Percentiles rank a stretch among this genome's conserved stretches.
Conservation (phyloP, 2,888 invertebrate genomes). For the Rosalia funebris region DNA sequence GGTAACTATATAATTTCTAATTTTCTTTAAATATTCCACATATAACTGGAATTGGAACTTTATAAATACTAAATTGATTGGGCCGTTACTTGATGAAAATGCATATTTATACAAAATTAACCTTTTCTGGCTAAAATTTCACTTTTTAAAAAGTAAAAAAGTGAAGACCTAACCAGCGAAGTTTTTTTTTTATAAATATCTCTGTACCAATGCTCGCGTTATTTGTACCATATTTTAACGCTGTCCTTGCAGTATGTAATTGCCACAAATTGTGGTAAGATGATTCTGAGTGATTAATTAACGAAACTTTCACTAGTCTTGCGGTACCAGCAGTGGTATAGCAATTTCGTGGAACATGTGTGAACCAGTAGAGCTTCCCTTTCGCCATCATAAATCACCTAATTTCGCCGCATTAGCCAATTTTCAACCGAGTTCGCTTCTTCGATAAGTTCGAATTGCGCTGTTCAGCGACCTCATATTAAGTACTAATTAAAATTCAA, state of each 20-base stretch:
- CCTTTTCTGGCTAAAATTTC: too few relatives aligned
- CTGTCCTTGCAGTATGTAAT: slow-evolving; percentile 4
- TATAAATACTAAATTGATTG: too few relatives aligned
- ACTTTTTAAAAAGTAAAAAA: too few relatives aligned
- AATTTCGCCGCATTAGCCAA: slow-evolving; percentile 26
- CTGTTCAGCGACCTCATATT: slow-evolving; percentile 38
- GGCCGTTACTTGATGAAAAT: too few relatives aligned
- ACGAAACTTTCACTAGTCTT: slow-evolving; percentile 30
- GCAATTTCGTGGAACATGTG: slow-evolving; percentile 38
- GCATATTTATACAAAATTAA: too few relatives aligned
- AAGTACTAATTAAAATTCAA: slow-evolving; percentile 62
- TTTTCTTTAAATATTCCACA: too few relatives aligned
- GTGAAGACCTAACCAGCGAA: too few relatives aligned
- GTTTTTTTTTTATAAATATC: not conserved
- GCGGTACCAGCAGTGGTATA: slow-evolving; percentile 20
- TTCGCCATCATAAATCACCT: slow-evolving; percentile 29
- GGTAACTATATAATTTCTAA: too few relatives aligned
- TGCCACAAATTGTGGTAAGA: slow-evolving; percentile 15
- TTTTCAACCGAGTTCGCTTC: slow-evolving; percentile 24
- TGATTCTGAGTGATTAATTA: slow-evolving; percentile 30
- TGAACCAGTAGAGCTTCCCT: slow-evolving; percentile 24
- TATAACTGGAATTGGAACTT: too few relatives aligned
- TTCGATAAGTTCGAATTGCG: slow-evolving; percentile 29
- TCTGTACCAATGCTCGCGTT: not conserved
- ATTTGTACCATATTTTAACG: too few relatives aligned